Conservation (phyloP, 1,140 invertebrate genomes). For the Steinernema khuongi region DNA sequence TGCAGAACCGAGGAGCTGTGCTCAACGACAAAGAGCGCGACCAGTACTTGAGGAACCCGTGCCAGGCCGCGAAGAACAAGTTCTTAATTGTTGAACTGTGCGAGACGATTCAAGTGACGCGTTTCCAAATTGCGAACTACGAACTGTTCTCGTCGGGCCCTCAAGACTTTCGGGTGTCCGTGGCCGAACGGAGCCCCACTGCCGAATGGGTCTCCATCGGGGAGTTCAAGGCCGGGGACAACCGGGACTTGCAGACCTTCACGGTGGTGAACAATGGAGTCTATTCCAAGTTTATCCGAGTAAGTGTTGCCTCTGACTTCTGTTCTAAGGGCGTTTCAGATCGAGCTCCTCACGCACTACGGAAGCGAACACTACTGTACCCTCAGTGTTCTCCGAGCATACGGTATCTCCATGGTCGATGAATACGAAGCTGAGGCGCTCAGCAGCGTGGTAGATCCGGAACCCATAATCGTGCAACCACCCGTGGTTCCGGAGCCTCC, state of each 20-base stretch:
- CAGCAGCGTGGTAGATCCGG: not conserved
- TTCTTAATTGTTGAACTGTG: slow-evolving; percentile 97
- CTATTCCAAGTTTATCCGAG: slow-evolving; percentile 84
- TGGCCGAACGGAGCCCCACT: slow-evolving; percentile 82
- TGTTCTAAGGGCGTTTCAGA: slow-evolving; percentile 45
- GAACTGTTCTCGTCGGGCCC: slow-evolving; percentile 95
- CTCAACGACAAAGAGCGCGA: slow-evolving; percentile 72
- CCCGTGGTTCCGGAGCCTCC: not conserved
- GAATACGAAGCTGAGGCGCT: slow-evolving; percentile 59
- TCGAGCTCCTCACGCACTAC: slow-evolving; percentile 85
- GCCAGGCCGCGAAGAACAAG: slow-evolving; percentile 70
- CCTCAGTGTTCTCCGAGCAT: slow-evolving; percentile 80
- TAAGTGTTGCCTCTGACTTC: slow-evolving; percentile 37
- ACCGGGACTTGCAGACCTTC: slow-evolving; percentile 80
- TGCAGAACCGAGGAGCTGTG: slow-evolving; percentile 72
- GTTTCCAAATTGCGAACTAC: slow-evolving; percentile 89
- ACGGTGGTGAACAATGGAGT: slow-evolving; percentile 68
- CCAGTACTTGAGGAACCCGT: slow-evolving; percentile 96
- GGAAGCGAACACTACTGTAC: slow-evolving; percentile 95
- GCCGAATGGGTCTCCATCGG: slow-evolving; percentile 84
- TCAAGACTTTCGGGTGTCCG: slow-evolving; percentile 73
- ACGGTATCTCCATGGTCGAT: slow-evolving; percentile 69
- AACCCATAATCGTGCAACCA: not conserved
- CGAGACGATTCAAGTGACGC: slow-evolving; percentile 84
- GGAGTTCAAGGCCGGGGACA: slow-evolving; percentile 77